Evolutionary conservation across 2,888 invertebrate genomes (phyloP).

Genomic region (Heliothis peltigera): DNA sequence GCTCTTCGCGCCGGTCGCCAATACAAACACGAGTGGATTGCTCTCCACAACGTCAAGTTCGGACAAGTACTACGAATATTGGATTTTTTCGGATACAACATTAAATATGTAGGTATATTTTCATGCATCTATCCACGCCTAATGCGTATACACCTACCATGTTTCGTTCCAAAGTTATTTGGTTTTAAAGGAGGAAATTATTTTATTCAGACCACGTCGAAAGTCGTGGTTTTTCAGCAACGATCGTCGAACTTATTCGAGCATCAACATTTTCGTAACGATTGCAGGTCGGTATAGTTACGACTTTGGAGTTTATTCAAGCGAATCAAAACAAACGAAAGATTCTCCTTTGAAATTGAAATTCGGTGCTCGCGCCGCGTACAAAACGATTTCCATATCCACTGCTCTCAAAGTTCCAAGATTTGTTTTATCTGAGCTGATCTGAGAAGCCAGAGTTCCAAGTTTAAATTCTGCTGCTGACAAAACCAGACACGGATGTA

Average conservation of each 20-base stretch:
- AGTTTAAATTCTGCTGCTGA: conserved; percentile 30
- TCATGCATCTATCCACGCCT: no score
- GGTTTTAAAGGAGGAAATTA: no score
- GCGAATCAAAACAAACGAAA: conserved; percentile 4
- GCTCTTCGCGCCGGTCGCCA: conserved; percentile 53
- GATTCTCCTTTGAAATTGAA: conserved; percentile 33
- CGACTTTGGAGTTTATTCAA: conserved; percentile 8
- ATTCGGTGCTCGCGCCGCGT: conserved; percentile 7
- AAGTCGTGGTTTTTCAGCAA: no score
- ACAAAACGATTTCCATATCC: conserved; percentile 21
- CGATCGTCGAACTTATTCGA: not conserved
- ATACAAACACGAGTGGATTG: conserved; percentile 64
- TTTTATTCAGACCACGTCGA: no score
- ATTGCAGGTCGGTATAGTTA: not conserved
- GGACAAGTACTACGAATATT: conserved; percentile 54
- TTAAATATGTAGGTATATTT: not conserved
- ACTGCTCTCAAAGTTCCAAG: conserved; percentile 30
- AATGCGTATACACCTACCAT: no score
- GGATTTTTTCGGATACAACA: conserved; percentile 22
- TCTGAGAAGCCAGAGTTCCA: conserved; percentile 7
- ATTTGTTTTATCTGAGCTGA: conserved; percentile 40
- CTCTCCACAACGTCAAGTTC: conserved; percentile 65
- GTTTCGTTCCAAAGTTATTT: no score
- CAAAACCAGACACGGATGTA: conserved; percentile 2
- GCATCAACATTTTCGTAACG: not conserved